phyloP scores from a whole-genome alignment of 2,888 invertebrate species.

The Lamellibrachia columna region DNA sequence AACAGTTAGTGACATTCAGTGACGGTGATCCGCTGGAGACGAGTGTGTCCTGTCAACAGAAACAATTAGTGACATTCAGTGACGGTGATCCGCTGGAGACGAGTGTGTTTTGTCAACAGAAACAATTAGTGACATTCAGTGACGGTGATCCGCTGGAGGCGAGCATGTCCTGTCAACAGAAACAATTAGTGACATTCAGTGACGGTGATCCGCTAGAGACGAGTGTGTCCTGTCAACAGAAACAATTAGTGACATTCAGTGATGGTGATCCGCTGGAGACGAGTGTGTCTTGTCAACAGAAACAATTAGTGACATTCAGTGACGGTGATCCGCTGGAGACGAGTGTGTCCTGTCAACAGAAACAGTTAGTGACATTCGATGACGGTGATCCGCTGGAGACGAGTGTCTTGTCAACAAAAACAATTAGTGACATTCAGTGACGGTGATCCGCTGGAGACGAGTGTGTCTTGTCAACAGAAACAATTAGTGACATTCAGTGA shows the following conservation, averaged over 20 bases:
- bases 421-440: no score
- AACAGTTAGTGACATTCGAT: slow-evolving; percentile 70
- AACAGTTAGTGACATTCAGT: no score
- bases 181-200: not conserved
- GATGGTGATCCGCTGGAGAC: slow-evolving; percentile 78
- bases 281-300: slow-evolving; percentile 78
- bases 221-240: no score
- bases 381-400: slow-evolving; percentile 64
- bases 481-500: slow-evolving; percentile 71
- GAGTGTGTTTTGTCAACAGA: no score
- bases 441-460: no score
- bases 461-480: no score
- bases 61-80: no score
- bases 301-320: not conserved
- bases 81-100: no score
- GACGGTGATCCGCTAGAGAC: no score
- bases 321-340: not conserved
- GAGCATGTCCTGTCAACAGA: slow-evolving; percentile 78
- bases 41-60: no score
- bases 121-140: slow-evolving; percentile 69
- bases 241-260: slow-evolving; percentile 72
- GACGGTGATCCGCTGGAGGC: slow-evolving; percentile 84
- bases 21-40: no score
- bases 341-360: not conserved
- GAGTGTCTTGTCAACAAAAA: no score